Evolutionary conservation across 2,113 vertebrate genomes (phyloP).

Genomic region (Brachionichthys hirsutus): DNA sequence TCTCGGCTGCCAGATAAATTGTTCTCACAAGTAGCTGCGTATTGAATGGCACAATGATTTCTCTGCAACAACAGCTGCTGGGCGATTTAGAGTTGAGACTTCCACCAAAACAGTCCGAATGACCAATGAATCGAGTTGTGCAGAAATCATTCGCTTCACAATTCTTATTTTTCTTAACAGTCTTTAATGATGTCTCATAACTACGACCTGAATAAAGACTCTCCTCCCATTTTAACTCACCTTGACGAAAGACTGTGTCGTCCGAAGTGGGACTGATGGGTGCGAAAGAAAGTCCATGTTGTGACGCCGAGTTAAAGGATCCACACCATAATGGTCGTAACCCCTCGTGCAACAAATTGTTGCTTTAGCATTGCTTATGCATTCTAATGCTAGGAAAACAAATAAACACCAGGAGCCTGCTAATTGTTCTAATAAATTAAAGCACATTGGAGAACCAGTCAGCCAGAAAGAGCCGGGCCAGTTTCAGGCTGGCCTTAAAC

Average conservation of each 20-base stretch:
- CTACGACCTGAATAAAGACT: conserved; percentile 16
- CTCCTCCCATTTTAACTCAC: conserved; percentile 3
- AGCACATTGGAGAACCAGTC: conserved; percentile 28
- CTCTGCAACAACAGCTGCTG: conserved; percentile 44
- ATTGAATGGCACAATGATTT: conserved; percentile 28
- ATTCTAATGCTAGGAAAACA: conserved; percentile 4
- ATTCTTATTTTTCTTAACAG: too few species aligned
- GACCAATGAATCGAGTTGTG: conserved; percentile 7
- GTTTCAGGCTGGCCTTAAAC: conserved; percentile 29
- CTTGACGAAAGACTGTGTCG: conserved; percentile 1
- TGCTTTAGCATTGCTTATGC: conserved; percentile 3
- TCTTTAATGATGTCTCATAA: neutral
- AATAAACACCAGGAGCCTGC: conserved; percentile 11
- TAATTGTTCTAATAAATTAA: conserved; percentile 17
- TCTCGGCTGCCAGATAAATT: conserved; percentile 49
- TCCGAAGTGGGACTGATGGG: neutral
- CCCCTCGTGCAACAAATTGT: neutral
- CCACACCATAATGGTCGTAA: neutral
- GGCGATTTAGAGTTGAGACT: conserved; percentile 14
- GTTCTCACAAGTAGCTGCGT: conserved; percentile 30
- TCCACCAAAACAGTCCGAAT: conserved; percentile 11
- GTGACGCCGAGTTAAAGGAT: neutral
- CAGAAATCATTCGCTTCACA: conserved; percentile 4
- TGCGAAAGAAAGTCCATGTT: conserved; percentile 4
- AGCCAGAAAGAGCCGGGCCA: conserved; percentile 23